Base-by-base conservation (phyloP, 2,888 invertebrate species). In the Hedychridium roseum region DNA sequence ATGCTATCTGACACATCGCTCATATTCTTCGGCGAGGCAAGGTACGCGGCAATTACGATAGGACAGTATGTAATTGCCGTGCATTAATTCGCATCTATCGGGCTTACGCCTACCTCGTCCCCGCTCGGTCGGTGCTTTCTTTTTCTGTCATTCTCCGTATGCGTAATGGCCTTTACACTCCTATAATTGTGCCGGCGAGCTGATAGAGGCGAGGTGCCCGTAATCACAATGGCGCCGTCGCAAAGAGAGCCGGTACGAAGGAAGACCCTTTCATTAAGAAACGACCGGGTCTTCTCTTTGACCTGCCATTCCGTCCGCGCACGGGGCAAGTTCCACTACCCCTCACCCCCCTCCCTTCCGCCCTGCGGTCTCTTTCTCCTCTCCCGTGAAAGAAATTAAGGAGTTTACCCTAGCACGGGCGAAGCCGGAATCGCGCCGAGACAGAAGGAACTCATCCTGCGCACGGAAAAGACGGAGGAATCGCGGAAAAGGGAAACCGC, bases 191-290 rank as follows among this genome's bases (percentile, higher is more conserved):
- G 36, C 38, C 39, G 37, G 51, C 50, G 47, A 59, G 60, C 50
- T 54, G 56, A 56, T 58, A 51, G 59, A 56, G 46, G 50, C 31
- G 32, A 50, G 47, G 53, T 50, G 52, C 56, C 56, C 46, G 46
- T 58, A 60, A 60, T 58, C 55, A 62, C 61, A 64, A 62, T 60
- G 53, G 52, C 34, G 55, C 48, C 49, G 51, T 59, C 49, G 62
- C 57, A 34, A 52, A 55, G 49, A 27, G 17, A 36, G 49, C 37
- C 21, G 42, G 38, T 16, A 35, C 35, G 38, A 47, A 23, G 17
- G 48, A 43, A 49, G 54, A 54, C 52, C 58, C 58, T 65, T 65
- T 62, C 65, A 65, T 65, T 65, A 62, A 55, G 54, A 53, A 54
- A 58, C 58, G 52, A 59, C 51, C 59, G 62, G 50, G 51, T 59